A percentile compares a stretch with the other conserved stretches of the same genome.
phyloP scores from a whole-genome alignment of 2,888 invertebrate genomes.

The Eristalis pertinax region DNA sequence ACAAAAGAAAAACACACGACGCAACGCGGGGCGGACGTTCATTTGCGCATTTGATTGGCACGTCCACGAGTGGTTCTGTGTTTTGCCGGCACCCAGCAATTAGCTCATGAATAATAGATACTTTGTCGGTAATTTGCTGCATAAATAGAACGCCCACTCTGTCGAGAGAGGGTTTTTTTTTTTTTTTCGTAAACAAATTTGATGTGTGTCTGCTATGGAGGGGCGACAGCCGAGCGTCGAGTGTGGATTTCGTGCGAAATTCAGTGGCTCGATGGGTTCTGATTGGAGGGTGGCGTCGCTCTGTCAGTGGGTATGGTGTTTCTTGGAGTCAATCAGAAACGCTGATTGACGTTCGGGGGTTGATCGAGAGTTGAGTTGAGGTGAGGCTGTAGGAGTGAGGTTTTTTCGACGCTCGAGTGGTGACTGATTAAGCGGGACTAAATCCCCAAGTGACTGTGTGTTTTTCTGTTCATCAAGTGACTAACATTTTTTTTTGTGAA shows the following conservation, averaged over 20 bases:
- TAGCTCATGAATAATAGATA: neutral
- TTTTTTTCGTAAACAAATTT: neutral
- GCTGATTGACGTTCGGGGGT: neutral
- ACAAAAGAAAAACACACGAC: too few relatives aligned
- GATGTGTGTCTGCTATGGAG: neutral
- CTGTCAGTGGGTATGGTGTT: neutral
- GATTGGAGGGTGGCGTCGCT: neutral
- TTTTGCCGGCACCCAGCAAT: neutral
- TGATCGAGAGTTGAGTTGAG: neutral
- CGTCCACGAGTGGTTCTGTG: neutral
- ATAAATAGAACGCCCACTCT: neutral
- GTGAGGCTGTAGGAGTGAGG: too few relatives aligned
- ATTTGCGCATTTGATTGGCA: neutral
- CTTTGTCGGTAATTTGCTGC: neutral
- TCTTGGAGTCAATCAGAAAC: neutral
- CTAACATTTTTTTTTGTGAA: too few relatives aligned
- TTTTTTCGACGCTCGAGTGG: too few relatives aligned
- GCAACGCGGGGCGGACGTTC: neutral
- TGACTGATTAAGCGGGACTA: too few relatives aligned
- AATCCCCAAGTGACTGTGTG: too few relatives aligned
- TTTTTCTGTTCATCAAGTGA: too few relatives aligned
- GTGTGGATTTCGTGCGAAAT: neutral
- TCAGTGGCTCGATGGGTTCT: neutral
- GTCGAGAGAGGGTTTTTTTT: neutral
- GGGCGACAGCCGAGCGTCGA: neutral